Conservation (phyloP, 2,888 invertebrate genomes). For the Eudemis profundana region DNA sequence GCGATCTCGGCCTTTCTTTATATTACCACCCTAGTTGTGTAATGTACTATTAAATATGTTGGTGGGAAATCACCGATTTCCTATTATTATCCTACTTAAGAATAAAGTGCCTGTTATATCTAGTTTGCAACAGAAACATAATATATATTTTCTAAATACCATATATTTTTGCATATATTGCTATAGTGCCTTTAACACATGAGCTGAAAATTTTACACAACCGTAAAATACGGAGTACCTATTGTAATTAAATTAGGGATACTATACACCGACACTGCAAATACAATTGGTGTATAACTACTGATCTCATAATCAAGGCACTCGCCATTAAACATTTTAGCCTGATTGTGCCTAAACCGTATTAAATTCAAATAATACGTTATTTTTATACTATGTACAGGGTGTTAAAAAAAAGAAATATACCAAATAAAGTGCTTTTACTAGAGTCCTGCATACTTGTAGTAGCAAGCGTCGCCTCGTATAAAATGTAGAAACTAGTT, state of each 20-base stretch:
- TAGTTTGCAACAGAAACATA: constrained; percentile 28
- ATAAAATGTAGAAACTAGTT: constrained; percentile 50
- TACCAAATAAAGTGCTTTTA: constrained; percentile 84
- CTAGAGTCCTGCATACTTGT: constrained; percentile 64
- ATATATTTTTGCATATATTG: constrained; percentile 35
- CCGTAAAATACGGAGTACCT: constrained; percentile 21
- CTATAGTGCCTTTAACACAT: constrained; percentile 46
- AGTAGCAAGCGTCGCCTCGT: constrained; percentile 78
- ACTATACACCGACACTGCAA: constrained; percentile 23
- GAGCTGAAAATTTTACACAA: constrained; percentile 44
- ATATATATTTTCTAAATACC: constrained; percentile 21
- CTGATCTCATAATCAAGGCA: constrained; percentile 78
- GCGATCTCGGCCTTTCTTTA: too few relatives aligned
- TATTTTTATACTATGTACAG: constrained; percentile 84
- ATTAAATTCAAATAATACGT: constrained; percentile 64
- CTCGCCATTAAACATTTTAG: constrained; percentile 66
- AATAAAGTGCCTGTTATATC: constrained; percentile 39
- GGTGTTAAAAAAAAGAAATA: constrained; percentile 76
- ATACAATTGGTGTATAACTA: constrained; percentile 57
- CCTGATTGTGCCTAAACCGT: constrained; percentile 76
- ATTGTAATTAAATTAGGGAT: constrained; percentile 6
- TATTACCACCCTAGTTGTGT: too few relatives aligned
- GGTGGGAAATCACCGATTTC: background rate
- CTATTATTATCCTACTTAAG: constrained; percentile 15
- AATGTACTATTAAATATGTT: too few relatives aligned